phyloP scores from a whole-genome alignment of 1,140 invertebrate species.

The Chironomus tepperi region DNA sequence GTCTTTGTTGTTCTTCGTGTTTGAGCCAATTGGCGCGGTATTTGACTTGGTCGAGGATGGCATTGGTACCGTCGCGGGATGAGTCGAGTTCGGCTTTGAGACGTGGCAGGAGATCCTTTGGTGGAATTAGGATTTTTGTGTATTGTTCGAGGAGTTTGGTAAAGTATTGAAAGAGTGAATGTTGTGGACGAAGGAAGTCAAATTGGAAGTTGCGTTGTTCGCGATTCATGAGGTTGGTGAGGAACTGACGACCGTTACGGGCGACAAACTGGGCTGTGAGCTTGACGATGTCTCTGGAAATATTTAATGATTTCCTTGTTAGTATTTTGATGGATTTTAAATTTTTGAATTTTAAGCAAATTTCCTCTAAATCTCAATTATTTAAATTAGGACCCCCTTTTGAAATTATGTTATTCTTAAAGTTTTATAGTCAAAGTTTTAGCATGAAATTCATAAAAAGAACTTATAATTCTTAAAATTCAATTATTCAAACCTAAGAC shows the following conservation, averaged over 20 bases:
- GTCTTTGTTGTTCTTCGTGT: slow-evolving; percentile 84
- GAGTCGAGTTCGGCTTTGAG: slow-evolving; percentile 65
- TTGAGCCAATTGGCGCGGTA: slow-evolving; percentile 94
- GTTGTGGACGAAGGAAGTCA: slow-evolving; percentile 96
- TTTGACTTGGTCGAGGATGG: slow-evolving; percentile 83
- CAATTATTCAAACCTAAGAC: too few relatives aligned
- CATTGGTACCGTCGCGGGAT: slow-evolving; percentile 43
- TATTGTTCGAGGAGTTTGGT: slow-evolving; percentile 97
- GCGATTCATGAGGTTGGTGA: slow-evolving; percentile 96
- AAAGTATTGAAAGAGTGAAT: slow-evolving; percentile 98
- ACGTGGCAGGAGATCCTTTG: slow-evolving; percentile 78
- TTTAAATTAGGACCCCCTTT: too few relatives aligned
- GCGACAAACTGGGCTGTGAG: slow-evolving; percentile 98
- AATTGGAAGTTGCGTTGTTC: slow-evolving; percentile 98
- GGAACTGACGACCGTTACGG: slow-evolving; percentile 93
- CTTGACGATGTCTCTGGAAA: slow-evolving; percentile 97
- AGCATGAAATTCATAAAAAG: too few relatives aligned
- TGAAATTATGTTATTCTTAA: too few relatives aligned
- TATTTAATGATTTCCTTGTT: too few relatives aligned
- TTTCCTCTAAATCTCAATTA: too few relatives aligned
- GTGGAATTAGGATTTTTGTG: slow-evolving; percentile 89
- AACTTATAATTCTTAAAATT: too few relatives aligned
- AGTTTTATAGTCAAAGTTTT: too few relatives aligned
- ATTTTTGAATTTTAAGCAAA: too few relatives aligned
- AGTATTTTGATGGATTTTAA: too few relatives aligned